Evolutionary conservation across 2,888 invertebrate species (phyloP).

Genomic region (Gortyna flavago): DNA sequence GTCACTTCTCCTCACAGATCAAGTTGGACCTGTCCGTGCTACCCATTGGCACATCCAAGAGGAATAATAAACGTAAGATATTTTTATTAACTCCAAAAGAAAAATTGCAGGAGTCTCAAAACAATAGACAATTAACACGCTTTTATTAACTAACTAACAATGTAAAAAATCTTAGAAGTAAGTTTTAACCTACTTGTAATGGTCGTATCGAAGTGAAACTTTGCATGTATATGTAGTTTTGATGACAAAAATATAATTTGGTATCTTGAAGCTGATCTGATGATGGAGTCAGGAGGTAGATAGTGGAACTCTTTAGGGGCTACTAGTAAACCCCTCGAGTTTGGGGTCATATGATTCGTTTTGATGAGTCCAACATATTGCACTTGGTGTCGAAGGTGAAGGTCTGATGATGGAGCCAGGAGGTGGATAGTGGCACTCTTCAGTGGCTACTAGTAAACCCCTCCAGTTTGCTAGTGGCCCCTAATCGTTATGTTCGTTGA

Average conservation of each 20-base stretch:
- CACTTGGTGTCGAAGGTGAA: no score
- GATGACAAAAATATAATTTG: neutral
- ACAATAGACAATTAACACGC: neutral
- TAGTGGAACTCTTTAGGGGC: no score
- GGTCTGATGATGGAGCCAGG: no score
- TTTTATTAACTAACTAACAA: neutral
- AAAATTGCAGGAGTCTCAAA: neutral
- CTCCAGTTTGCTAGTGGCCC: no score
- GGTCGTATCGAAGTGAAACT: neutral
- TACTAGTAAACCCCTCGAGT: no score
- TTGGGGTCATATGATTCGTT: no score
- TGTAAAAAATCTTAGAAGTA: neutral
- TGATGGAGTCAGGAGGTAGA: no score
- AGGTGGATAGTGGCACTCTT: no score
- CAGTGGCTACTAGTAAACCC: no score
- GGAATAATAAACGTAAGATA: conserved; percentile 72
- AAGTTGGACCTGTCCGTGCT: conserved; percentile 86
- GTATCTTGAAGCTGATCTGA: neutral
- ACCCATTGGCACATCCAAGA: conserved; percentile 83
- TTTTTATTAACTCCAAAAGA: neutral
- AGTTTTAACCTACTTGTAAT: neutral
- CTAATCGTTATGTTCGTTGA: no score
- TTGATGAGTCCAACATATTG: no score
- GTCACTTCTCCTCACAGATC: conserved; percentile 87
- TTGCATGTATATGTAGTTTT: neutral